A percentile compares a stretch with the other conserved stretches of the same genome.
These are phyloP conservation scores for Acrocera orbiculus DNA, from an alignment of 2,888 invertebrate species.

Conservation along the genomic window DNA sequence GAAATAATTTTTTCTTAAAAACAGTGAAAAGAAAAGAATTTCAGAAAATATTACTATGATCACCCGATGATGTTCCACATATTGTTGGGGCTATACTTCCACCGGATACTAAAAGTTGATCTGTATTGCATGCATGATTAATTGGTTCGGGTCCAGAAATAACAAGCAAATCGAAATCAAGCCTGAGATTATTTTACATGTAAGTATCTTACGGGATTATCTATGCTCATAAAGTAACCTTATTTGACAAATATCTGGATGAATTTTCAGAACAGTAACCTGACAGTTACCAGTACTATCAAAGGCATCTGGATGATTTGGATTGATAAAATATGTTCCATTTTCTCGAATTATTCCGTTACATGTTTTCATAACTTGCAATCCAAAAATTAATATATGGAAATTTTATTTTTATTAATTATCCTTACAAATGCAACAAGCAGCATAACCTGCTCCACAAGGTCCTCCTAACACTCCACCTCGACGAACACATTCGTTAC, in stretches of 20 bases:
- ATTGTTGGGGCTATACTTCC: constrained; percentile 63
- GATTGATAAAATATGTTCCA: constrained; percentile 72
- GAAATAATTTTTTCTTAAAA: not conserved
- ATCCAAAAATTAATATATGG: not conserved
- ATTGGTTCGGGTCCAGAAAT: constrained; percentile 57
- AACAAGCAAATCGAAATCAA: constrained; percentile 63
- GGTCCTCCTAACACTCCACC: constrained; percentile 60
- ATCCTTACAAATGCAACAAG: constrained; percentile 29
- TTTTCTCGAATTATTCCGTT: constrained; percentile 63
- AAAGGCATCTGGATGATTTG: constrained; percentile 54
- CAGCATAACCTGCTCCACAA: constrained; percentile 44
- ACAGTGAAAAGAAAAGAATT: not conserved
- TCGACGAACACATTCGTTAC: constrained; percentile 48
- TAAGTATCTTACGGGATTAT: not conserved
- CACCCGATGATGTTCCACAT: constrained; percentile 63
- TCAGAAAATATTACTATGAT: constrained; percentile 46
- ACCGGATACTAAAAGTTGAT: constrained; percentile 72
- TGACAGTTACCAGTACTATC: constrained; percentile 74
- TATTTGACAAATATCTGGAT: constrained; percentile 66
- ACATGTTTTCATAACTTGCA: constrained; percentile 56
- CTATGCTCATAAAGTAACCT: constrained; percentile 35
- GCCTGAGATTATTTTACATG: constrained; percentile 28
- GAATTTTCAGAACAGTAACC: constrained; percentile 57
- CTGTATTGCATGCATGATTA: constrained; percentile 65
- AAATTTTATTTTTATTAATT: not conserved